Evolutionary conservation across 2,888 invertebrate genomes (phyloP), one percentile per base, ranked within the genome.

Genomic region (Diadromus collaris): DNA sequence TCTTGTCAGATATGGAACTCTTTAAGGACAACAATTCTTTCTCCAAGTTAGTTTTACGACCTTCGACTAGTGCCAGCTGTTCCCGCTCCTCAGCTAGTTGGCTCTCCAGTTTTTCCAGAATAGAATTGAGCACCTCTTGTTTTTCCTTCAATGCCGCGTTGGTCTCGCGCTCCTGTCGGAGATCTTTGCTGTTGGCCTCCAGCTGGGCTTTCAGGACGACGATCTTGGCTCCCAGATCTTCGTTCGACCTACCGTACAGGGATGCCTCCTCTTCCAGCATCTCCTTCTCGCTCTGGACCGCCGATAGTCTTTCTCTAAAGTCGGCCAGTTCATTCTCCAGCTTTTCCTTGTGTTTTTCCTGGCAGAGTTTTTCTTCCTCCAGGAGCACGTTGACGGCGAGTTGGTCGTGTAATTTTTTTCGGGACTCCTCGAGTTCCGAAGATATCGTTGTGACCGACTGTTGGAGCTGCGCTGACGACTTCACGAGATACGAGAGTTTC

Each of bases 361-460:
- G 81, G 5, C 58, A 64, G 41, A 56, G 6, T 38, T 61, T 10
- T 69, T 46, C 34, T 6, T 41, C 24, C 7, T 13, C 19, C 7
- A 78, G 41, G 2, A 13, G 32, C 16, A 46, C 19, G 13, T 67
- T 78, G n/a, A 78, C 46, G 27, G 79, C 73, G 13, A 78, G 70
- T 74, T 84, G 76, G 13, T 81, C 48, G 38, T 81, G 69, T 13
- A 82, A 60, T 13, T 69, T 29, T 65, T 76, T 41, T 56, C 13
- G 32, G 64, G 63, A 38, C 69, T 32, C 21, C 9, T 67, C 64
- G 2, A 72, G 24, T 63, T 48, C 64, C 79, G 46, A 38, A n/a
- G 44, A 70, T 74, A 58, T 29, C 63, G 76, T 27, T 27, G n/a
- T 41, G 4, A 78, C 34, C 21, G 54, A 19, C 19, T 79, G 41